These are phyloP conservation scores for Epizoanthus ramosus DNA, from an alignment of 92 coral and sea anemone genomes.

Conservation along the genomic window DNA sequence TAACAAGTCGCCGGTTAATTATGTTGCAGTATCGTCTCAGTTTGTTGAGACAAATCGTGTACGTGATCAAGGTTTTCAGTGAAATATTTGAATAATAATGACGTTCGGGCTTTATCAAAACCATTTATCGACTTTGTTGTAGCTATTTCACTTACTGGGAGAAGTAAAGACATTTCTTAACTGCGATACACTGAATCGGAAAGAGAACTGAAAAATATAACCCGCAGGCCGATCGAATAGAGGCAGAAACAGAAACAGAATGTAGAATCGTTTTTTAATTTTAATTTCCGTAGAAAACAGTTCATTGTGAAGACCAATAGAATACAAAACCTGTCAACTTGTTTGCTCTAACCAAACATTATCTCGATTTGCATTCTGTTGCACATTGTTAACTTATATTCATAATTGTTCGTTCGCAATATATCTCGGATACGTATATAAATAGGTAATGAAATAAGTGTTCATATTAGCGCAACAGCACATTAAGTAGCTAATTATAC, in stretches of 20 bases:
- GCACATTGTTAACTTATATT: not conserved
- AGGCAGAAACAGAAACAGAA: too few relatives aligned
- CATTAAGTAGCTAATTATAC: not conserved
- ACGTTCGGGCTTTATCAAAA: too few relatives aligned
- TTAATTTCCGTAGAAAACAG: not conserved
- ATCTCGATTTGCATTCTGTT: slow-evolving; percentile 16
- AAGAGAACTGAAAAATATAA: not conserved
- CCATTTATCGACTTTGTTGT: too few relatives aligned
- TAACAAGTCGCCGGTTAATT: too few relatives aligned
- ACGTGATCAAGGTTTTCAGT: too few relatives aligned
- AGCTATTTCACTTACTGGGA: too few relatives aligned
- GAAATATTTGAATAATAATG: too few relatives aligned
- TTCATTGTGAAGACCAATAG: not conserved
- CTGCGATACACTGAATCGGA: not conserved
- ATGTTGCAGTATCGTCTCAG: too few relatives aligned
- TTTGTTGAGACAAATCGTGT: too few relatives aligned
- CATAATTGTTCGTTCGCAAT: too few relatives aligned
- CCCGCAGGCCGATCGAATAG: too few relatives aligned
- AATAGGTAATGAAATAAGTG: not conserved
- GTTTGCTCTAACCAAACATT: slow-evolving; percentile 14
- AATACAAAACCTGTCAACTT: slow-evolving; percentile 32
- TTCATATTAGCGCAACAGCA: not conserved
- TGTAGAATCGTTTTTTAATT: not conserved
- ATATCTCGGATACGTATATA: not conserved
- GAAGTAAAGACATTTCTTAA: not conserved